A percentile compares a stretch with the other conserved stretches of the same genome.
Evolutionary conservation across 2,113 vertebrate genomes (phyloP).

Genomic region (Poecile atricapillus): DNA sequence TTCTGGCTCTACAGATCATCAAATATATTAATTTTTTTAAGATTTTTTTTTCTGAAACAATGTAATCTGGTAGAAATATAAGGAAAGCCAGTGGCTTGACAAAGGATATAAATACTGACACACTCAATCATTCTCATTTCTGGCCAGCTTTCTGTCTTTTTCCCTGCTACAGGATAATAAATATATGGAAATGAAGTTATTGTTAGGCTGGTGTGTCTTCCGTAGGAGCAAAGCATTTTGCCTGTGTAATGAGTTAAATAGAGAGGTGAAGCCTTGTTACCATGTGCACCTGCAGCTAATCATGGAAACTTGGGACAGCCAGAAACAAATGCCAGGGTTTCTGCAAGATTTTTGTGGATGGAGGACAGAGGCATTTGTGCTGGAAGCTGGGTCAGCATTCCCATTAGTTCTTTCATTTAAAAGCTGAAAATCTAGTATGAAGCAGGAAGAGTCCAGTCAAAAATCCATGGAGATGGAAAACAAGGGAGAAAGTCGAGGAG

Average conservation of each 20-base stretch:
- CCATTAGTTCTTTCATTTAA: neutral
- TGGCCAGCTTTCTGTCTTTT: neutral
- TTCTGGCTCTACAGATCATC: neutral
- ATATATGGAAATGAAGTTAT: neutral
- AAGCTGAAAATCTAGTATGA: neutral
- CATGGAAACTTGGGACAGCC: neutral
- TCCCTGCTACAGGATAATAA: neutral
- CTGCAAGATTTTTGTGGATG: neutral
- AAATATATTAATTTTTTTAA: neutral
- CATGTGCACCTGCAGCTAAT: rapidly evolving
- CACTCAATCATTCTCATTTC: neutral
- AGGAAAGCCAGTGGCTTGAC: neutral
- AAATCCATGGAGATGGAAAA: neutral
- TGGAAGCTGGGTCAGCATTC: neutral
- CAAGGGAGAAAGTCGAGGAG: neutral
- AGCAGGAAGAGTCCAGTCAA: neutral
- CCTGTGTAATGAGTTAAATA: neutral
- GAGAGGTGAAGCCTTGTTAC: neutral
- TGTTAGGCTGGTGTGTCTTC: neutral
- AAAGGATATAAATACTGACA: neutral
- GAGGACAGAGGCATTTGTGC: neutral
- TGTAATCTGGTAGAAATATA: neutral
- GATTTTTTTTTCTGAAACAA: neutral
- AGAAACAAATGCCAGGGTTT: neutral
- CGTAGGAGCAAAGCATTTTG: neutral